Conservation (phyloP, 2,888 invertebrate species). For the Cremastinae sp. region DNA sequence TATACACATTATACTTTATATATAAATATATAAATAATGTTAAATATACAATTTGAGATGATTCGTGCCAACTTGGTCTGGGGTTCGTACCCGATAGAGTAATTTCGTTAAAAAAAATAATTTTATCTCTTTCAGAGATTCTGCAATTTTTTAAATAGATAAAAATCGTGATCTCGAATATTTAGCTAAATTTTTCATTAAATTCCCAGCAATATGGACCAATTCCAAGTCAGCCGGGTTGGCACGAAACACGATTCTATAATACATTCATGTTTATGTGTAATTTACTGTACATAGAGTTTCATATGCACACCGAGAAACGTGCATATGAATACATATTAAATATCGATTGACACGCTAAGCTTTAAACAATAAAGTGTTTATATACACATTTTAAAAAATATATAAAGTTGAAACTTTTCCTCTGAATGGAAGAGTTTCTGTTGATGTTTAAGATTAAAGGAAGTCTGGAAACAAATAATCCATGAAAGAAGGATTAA, state of each 20-base stretch:
- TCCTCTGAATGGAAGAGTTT: slow-evolving; percentile 33
- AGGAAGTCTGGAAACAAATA: slow-evolving; percentile 16
- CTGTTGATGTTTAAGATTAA: slow-evolving; percentile 58
- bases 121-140: not conserved
- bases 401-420: slow-evolving; percentile 44
- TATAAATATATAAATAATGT: slow-evolving; percentile 53
- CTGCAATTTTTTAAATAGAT: not conserved
- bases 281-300: slow-evolving; percentile 43
- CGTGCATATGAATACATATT: not conserved
- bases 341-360: slow-evolving; percentile 48
- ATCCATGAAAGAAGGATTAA: slow-evolving; percentile 11
- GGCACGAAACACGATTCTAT: not conserved
- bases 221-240: not conserved
- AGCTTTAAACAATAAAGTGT: slow-evolving; percentile 55
- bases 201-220: not conserved
- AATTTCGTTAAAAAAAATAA: too few relatives aligned
- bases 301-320: not conserved
- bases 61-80: too few relatives aligned
- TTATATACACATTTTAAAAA: slow-evolving; percentile 16
- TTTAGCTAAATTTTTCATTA: not conserved
- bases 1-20: slow-evolving; percentile 29
- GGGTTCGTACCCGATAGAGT: not conserved
- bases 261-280: slow-evolving; percentile 52
- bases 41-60: slow-evolving; percentile 25
- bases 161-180: too few relatives aligned